Conservation (phyloP, 2,888 invertebrate genomes). For the Lasioglossum marginatum region DNA sequence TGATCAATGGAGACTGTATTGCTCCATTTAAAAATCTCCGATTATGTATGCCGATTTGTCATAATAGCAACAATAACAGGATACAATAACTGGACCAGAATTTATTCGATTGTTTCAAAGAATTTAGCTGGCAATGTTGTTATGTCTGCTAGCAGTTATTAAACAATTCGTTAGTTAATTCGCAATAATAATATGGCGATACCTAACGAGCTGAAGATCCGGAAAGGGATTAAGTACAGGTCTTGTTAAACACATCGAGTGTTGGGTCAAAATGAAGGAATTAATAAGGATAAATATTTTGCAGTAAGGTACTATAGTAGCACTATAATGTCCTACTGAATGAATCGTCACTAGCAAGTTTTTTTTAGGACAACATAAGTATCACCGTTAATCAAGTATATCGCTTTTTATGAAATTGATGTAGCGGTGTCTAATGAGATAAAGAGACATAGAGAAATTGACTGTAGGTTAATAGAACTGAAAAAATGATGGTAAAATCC, state of each 20-base stretch:
- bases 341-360: not conserved
- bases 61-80: too few species aligned
- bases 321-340: not conserved
- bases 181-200: not conserved
- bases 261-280: not conserved
- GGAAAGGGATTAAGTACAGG: not conserved
- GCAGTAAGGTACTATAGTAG: not conserved
- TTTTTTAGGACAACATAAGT: not conserved
- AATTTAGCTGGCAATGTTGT: not conserved
- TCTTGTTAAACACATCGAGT: not conserved
- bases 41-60: not conserved
- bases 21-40: not conserved
- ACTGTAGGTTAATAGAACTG: too few species aligned
- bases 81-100: not conserved
- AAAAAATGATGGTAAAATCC: not conserved
- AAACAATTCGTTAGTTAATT: not conserved
- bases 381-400: not conserved
- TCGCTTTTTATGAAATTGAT: not conserved
- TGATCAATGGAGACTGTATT: not conserved
- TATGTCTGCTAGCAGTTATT: not conserved
- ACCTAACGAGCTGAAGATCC: not conserved
- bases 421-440: not conserved
- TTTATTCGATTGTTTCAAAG: not conserved
- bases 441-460: not conserved
- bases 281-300: not conserved